A percentile compares a stretch with the other conserved stretches of the same genome.
Evolutionary conservation across 2,797 vertebrate species (phyloP).

Genomic region (Tenualosa ilisha): DNA sequence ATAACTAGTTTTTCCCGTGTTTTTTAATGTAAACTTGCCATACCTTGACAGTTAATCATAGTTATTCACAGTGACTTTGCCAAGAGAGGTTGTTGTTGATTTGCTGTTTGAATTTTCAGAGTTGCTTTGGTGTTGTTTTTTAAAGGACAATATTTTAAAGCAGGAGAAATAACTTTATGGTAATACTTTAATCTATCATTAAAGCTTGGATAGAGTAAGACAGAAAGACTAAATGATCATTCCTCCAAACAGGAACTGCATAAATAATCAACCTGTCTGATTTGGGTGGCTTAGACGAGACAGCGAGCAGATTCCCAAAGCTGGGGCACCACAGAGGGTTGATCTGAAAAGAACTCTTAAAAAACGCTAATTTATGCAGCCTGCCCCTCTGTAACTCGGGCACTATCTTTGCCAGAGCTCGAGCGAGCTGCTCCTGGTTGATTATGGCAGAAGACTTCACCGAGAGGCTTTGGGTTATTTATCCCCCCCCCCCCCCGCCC

Average conservation of each 20-base stretch:
- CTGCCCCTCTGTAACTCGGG: neutral
- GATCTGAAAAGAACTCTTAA: neutral
- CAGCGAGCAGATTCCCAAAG: neutral
- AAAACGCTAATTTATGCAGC: constrained; percentile 1
- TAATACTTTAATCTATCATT: neutral
- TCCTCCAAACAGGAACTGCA: neutral
- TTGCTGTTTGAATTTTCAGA: neutral
- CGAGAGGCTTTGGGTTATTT: constrained; percentile 10
- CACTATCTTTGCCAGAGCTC: neutral
- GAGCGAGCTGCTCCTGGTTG: neutral
- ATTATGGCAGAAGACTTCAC: constrained; percentile 4
- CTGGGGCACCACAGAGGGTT: neutral
- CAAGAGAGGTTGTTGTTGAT: neutral
- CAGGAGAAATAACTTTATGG: neutral
- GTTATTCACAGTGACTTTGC: neutral
- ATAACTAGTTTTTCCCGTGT: neutral
- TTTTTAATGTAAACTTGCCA: neutral
- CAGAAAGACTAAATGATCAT: neutral
- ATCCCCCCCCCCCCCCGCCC: neutral
- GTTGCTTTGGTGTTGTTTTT: neutral
- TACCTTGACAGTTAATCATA: neutral
- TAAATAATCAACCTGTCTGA: constrained; percentile 10
- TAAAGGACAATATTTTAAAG: neutral
- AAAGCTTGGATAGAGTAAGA: neutral
- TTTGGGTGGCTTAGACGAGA: neutral